Percentiles rank a stretch among this genome's conserved stretches.
These are phyloP conservation scores for Pluvialis apricaria DNA, from an alignment of 2,113 vertebrate species.

Conservation along the genomic window DNA sequence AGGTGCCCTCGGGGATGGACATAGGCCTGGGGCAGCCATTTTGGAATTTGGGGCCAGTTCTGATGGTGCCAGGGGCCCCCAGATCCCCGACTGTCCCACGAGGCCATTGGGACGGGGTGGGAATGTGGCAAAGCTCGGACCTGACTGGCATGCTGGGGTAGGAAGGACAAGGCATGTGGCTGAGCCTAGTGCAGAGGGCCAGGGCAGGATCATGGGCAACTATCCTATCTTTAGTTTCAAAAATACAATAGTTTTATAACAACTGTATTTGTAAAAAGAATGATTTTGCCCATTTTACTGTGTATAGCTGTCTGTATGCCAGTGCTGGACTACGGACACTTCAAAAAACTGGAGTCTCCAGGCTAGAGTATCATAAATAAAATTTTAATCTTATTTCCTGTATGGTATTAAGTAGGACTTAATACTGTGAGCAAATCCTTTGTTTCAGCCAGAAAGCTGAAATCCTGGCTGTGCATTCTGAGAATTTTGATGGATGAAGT, in stretches of 20 bases:
- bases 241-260: neutral
- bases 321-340: accelerated
- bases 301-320: neutral
- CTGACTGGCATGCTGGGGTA: accelerated
- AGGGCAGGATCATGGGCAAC: neutral
- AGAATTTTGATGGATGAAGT: neutral
- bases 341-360: neutral
- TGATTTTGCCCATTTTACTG: neutral
- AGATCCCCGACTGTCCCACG: accelerated
- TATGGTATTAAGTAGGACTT: neutral
- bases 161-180: neutral
- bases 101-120: accelerated
- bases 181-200: neutral
- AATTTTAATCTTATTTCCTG: neutral
- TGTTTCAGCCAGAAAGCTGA: neutral
- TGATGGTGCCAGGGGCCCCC: neutral
- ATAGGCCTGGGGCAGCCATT: neutral
- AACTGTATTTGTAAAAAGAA: neutral
- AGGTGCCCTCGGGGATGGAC: neutral
- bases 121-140: accelerated
- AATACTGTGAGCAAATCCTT: neutral
- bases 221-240: neutral
- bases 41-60: accelerated
- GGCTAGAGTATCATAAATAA: neutral
- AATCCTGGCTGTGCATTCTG: neutral